A percentile compares a stretch with the other conserved stretches of the same genome.
phyloP scores from a whole-genome alignment of 2,888 invertebrate genomes.

The Arge pagana region DNA sequence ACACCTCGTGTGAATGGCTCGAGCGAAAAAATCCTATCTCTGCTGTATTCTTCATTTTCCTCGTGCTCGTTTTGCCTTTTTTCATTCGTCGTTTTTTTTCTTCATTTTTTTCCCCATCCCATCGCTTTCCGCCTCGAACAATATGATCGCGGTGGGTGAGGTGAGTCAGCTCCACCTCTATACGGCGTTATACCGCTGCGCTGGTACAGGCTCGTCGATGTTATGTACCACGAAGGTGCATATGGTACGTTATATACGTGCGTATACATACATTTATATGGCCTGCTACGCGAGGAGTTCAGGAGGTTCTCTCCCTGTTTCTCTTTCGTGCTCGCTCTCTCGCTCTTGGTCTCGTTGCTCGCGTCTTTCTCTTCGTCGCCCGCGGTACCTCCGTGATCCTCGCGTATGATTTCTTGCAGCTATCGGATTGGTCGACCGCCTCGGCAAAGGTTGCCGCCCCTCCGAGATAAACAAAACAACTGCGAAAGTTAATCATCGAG shows the following conservation, averaged over 20 bases:
- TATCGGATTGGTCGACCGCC: slow-evolving; percentile 47
- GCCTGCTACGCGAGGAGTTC: too few relatives aligned
- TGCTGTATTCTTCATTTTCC: too few relatives aligned
- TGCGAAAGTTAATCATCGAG: slow-evolving; percentile 18
- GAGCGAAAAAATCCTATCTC: too few relatives aligned
- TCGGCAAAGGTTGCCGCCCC: slow-evolving; percentile 43
- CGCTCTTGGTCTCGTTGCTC: neutral
- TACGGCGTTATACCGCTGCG: slow-evolving; percentile 37
- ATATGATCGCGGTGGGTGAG: slow-evolving; percentile 17
- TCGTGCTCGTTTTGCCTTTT: too few relatives aligned
- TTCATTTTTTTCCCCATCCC: neutral
- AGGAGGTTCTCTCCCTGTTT: neutral
- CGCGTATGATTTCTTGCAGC: slow-evolving; percentile 54
- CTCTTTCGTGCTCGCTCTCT: slow-evolving; percentile 13
- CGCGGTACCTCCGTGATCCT: slow-evolving; percentile 39
- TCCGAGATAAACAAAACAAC: slow-evolving; percentile 44
- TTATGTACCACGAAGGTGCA: too few relatives aligned
- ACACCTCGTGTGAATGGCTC: too few relatives aligned
- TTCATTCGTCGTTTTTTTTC: neutral
- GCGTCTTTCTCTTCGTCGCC: slow-evolving; percentile 15
- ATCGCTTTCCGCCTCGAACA: neutral
- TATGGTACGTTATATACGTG: too few relatives aligned
- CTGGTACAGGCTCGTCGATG: slow-evolving; percentile 53
- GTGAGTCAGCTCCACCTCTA: slow-evolving; percentile 37
- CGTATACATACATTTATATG: too few relatives aligned